phyloP scores from a whole-genome alignment of 1,140 invertebrate species.

The Panagrolaimus sp. region DNA sequence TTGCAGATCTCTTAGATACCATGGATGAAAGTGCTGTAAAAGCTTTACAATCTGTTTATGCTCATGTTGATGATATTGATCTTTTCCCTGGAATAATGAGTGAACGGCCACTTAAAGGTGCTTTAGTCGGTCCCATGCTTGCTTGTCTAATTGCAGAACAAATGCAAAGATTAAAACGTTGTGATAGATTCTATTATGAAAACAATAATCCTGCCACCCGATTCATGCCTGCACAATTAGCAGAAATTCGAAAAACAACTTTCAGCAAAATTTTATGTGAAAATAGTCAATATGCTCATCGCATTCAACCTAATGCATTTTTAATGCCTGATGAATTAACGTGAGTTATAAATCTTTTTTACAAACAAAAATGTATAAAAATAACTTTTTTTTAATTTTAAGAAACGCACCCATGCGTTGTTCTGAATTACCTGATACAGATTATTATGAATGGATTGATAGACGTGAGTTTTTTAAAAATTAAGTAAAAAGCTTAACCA shows the following conservation, averaged over 20 bases:
- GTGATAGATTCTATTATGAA: conserved; percentile 68
- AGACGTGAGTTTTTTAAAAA: conserved; percentile 33
- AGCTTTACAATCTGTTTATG: conserved; percentile 47
- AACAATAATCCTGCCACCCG: conserved; percentile 54
- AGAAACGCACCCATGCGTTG: conserved; percentile 55
- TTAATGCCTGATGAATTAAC: conserved; percentile 54
- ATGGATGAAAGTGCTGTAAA: conserved; percentile 50
- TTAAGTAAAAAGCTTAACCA: neutral
- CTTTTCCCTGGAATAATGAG: conserved; percentile 77
- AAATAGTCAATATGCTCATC: conserved; percentile 65
- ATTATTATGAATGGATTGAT: conserved; percentile 53
- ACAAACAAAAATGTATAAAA: neutral
- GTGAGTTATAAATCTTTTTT: conserved; percentile 32
- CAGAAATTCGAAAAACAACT: conserved; percentile 83
- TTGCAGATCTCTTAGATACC: conserved; percentile 49
- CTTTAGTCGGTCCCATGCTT: conserved; percentile 72
- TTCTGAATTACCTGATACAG: conserved; percentile 43
- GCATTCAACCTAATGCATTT: conserved; percentile 58
- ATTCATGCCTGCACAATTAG: conserved; percentile 70
- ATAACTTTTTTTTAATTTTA: conserved; percentile 22
- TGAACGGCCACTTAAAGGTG: conserved; percentile 64
- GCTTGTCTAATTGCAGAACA: conserved; percentile 92
- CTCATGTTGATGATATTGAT: conserved; percentile 80
- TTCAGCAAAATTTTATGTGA: conserved; percentile 84
- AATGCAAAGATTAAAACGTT: conserved; percentile 68